A percentile compares a stretch with the other conserved stretches of the same genome.
phyloP scores from a whole-genome alignment of 64 coral and sea anemone species.

The Actinia tenebrosa region DNA sequence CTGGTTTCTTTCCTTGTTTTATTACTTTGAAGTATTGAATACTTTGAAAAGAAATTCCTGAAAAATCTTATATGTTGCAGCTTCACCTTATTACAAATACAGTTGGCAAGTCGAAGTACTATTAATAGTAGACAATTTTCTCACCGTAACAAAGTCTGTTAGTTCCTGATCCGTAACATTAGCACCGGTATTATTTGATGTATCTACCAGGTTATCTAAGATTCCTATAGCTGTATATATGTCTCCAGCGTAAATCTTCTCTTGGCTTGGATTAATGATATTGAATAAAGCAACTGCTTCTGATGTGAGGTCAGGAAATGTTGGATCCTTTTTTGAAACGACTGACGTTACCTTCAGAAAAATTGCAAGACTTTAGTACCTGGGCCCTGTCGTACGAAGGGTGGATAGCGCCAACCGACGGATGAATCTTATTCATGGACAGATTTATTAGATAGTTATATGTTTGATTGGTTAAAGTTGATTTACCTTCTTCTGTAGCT shows the following conservation, averaged over 20 bases:
- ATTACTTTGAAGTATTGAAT: too few species aligned
- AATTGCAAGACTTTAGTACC: background rate
- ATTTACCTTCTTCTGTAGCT: slow-evolving; percentile 43
- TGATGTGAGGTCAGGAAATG: slow-evolving; percentile 13
- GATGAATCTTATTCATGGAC: too few species aligned
- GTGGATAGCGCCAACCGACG: too few species aligned
- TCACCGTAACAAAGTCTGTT: slow-evolving; percentile 39
- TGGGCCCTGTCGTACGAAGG: too few species aligned
- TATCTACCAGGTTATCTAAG: slow-evolving; percentile 30
- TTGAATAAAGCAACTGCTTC: slow-evolving; percentile 20
- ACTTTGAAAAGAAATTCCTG: too few species aligned
- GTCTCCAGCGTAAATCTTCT: slow-evolving; percentile 88
- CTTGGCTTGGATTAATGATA: slow-evolving; percentile 52
- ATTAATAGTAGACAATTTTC: background rate
- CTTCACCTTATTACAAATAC: background rate
- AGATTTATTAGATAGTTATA: too few species aligned
- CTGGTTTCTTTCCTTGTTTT: too few species aligned
- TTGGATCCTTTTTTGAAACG: slow-evolving; percentile 15
- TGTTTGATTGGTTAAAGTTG: too few species aligned
- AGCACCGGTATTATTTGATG: slow-evolving; percentile 19
- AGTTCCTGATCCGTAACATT: slow-evolving; percentile 51
- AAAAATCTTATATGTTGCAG: too few species aligned
- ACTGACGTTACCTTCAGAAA: background rate
- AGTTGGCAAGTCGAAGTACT: background rate
- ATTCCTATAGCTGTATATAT: slow-evolving; percentile 54